Evolutionary conservation across 2,113 vertebrate genomes (phyloP).

Genomic region (Callocephalon fimbriatum): DNA sequence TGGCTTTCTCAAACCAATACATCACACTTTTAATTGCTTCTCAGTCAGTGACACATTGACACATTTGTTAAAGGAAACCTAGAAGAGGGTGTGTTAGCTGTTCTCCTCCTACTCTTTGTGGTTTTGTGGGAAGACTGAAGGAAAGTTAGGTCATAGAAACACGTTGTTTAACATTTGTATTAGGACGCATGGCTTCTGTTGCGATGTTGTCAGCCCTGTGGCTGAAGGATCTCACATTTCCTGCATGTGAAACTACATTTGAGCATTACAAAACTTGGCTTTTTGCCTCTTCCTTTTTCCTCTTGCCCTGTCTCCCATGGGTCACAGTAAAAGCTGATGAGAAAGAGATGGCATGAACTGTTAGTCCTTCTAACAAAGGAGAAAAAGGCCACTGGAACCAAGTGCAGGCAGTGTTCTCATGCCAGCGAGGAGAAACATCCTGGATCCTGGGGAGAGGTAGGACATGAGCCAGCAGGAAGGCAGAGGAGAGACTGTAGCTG

Average conservation of each 20-base stretch:
- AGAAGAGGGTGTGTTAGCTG: constrained; percentile 5
- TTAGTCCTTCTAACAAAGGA: neutral
- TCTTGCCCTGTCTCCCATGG: neutral
- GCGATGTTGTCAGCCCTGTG: neutral
- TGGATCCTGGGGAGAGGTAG: neutral
- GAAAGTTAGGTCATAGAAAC: constrained; percentile 21
- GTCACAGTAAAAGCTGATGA: neutral
- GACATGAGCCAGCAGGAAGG: neutral
- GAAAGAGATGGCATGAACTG: neutral
- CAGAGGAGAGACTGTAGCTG: neutral
- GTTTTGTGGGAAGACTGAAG: constrained; percentile 53
- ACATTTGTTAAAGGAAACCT: neutral
- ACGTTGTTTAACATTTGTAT: neutral
- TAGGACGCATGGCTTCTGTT: neutral
- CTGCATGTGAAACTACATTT: constrained; percentile 19
- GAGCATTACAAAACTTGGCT: neutral
- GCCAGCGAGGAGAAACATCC: neutral
- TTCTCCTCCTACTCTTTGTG: constrained; percentile 14
- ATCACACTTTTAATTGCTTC: constrained; percentile 1
- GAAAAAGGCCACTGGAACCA: neutral
- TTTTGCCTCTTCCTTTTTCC: neutral
- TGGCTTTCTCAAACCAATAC: neutral
- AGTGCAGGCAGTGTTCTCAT: neutral
- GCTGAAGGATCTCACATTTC: constrained; percentile 1
- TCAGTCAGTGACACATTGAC: neutral